Evolutionary conservation across 2,797 vertebrate genomes (phyloP).

Genomic region (Phoeniculus purpureus): DNA sequence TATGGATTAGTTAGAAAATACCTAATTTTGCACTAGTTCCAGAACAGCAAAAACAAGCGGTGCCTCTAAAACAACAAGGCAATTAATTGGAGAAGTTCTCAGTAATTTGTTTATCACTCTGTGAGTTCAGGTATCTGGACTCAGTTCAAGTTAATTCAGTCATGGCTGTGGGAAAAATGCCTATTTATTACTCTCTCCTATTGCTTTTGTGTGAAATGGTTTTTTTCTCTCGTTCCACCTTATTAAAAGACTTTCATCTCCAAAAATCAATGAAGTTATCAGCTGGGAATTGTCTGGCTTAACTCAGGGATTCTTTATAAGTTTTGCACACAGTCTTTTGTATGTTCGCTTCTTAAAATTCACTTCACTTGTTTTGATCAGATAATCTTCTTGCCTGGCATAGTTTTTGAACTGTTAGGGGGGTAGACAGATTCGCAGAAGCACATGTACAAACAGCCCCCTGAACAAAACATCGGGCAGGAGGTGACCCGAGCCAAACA

Average conservation of each 20-base stretch:
- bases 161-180: conserved; percentile 35
- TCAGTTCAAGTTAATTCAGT: conserved; percentile 24
- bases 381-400: neutral
- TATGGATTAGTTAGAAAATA: neutral
- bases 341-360: conserved; percentile 14
- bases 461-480: neutral
- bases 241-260: conserved; percentile 55
- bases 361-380: neutral
- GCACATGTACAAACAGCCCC: neutral
- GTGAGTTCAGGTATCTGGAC: neutral
- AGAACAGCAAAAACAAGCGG: neutral
- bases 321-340: conserved; percentile 10
- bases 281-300: conserved; percentile 50
- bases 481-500: neutral
- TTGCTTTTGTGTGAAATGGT: neutral
- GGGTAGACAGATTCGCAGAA: neutral
- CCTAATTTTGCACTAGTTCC: neutral
- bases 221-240: conserved; percentile 9
- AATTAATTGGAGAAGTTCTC: neutral
- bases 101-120: conserved; percentile 35
- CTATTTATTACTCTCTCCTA: conserved; percentile 10
- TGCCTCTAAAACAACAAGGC: neutral
- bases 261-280: conserved; percentile 52
- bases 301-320: neutral
- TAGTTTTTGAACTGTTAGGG: neutral